These are phyloP conservation scores for Tinamus guttatus DNA, from an alignment of 2,113 vertebrate genomes.

Conservation along the genomic window DNA sequence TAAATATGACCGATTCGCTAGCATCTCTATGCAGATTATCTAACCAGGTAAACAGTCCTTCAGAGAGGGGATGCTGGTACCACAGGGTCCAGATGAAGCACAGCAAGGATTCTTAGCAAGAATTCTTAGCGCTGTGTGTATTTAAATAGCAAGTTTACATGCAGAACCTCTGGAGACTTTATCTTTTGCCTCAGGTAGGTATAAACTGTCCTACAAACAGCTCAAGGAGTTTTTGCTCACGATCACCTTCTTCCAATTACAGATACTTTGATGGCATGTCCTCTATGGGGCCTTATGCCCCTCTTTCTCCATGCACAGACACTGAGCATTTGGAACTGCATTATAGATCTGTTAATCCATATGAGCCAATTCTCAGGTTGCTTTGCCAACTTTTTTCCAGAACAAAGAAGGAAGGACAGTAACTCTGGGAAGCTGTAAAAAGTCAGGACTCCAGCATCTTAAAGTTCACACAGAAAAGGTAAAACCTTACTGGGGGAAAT, in stretches of 20 bases:
- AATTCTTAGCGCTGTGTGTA: neutral
- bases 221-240: neutral
- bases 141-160: neutral
- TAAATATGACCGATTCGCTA: neutral
- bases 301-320: fast-evolving
- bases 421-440: neutral
- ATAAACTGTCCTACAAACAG: neutral
- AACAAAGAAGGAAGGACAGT: neutral
- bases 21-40: neutral
- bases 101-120: neutral
- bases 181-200: neutral
- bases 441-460: neutral
- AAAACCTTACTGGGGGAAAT: neutral
- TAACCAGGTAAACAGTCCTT: neutral
- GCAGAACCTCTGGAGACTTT: neutral
- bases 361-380: neutral
- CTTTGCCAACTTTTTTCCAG: neutral
- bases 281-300: neutral
- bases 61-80: neutral
- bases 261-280: neutral
- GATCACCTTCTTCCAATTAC: neutral
- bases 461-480: neutral
- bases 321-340: neutral
- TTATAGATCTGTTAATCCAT: neutral
- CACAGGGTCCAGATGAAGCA: neutral